Evolutionary conservation across 1,140 invertebrate genomes (phyloP).

Genomic region (Neocloeon triangulifer): DNA sequence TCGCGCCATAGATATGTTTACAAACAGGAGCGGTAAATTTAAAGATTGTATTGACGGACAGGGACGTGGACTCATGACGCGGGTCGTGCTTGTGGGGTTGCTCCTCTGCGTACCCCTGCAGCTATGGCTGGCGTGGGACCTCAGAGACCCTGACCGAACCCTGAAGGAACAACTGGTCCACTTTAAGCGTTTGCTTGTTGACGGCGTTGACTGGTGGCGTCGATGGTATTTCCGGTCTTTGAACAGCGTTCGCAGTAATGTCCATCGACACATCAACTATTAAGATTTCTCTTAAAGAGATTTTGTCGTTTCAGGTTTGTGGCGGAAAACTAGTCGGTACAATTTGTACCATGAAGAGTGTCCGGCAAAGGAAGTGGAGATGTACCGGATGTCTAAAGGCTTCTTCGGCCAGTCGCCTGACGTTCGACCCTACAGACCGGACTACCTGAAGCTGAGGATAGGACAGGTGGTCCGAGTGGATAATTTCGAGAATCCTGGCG

Average conservation of each 20-base stretch:
- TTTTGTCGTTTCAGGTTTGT: not conserved
- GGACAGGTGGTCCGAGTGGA: constrained; percentile 29
- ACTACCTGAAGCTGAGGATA: constrained; percentile 20
- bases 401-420: constrained; percentile 14
- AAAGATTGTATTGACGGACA: not conserved
- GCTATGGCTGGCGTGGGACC: no score
- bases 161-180: not conserved
- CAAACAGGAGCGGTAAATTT: not conserved
- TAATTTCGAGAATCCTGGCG: constrained; percentile 22
- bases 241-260: not conserved
- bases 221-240: not conserved
- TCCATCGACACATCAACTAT: constrained; percentile 10
- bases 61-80: not conserved
- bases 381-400: constrained; percentile 12
- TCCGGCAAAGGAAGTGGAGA: constrained; percentile 21
- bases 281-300: no score
- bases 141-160: no score
- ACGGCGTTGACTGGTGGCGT: not conserved
- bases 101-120: no score
- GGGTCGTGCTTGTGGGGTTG: not conserved
- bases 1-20: no score
- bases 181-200: not conserved
- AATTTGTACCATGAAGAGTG: constrained; percentile 21
- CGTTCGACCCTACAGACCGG: constrained; percentile 16
- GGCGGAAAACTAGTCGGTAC: not conserved